Evolutionary conservation across 2,888 invertebrate genomes (phyloP).

Genomic region (Coremacera marginata): DNA sequence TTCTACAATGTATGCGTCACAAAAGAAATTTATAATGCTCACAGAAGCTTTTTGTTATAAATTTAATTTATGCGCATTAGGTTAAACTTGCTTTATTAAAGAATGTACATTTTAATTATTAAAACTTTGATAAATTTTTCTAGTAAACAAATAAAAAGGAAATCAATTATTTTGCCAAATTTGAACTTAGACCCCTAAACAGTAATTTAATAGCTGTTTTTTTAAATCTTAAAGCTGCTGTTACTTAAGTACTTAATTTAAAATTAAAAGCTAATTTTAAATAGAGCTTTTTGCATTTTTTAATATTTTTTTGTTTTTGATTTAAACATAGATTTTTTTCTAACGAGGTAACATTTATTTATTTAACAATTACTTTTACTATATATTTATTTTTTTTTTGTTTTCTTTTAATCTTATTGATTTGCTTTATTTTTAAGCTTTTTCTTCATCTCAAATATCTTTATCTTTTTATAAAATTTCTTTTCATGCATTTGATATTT

Average conservation of each 20-base stretch:
- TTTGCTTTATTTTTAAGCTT: background rate
- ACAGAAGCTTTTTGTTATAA: too few relatives aligned
- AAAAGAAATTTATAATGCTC: too few relatives aligned
- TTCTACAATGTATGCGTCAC: too few relatives aligned
- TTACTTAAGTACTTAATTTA: background rate
- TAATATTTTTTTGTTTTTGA: background rate
- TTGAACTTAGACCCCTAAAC: background rate
- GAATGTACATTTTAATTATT: too few relatives aligned
- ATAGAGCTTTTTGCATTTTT: background rate
- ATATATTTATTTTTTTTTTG: background rate
- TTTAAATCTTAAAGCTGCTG: background rate
- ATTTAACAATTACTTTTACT: conserved; percentile 11
- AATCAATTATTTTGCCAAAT: background rate
- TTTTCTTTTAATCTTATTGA: background rate
- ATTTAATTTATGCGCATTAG: too few relatives aligned
- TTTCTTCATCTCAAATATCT: background rate
- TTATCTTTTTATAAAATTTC: background rate
- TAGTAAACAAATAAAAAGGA: too few relatives aligned
- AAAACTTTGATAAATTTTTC: too few relatives aligned
- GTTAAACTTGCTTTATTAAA: too few relatives aligned
- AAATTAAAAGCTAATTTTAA: too few relatives aligned
- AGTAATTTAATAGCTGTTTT: too few relatives aligned
- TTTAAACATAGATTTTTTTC: conserved; percentile 14
- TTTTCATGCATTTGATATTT: background rate
- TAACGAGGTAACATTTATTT: conserved; percentile 33